Percentiles rank a stretch among this genome's conserved stretches.
Conservation (phyloP, 1,140 invertebrate species). For the Muscidifurax raptorellus region DNA sequence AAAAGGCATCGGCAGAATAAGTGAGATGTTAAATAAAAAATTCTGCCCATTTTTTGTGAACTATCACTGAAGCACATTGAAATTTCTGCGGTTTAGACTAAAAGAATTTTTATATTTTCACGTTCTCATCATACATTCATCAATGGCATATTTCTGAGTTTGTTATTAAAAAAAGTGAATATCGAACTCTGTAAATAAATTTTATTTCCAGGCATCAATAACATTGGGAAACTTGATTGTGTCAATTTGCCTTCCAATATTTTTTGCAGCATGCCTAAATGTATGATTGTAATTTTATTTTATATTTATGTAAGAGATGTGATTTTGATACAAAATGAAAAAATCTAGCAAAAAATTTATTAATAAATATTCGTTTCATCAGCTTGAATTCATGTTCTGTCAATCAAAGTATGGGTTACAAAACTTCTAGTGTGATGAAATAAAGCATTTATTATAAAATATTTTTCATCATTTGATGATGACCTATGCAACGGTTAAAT, state of each 20-base stretch:
- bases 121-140: slow-evolving; percentile 20
- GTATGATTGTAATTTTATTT: slow-evolving; percentile 37
- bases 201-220: slow-evolving; percentile 20
- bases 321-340: slow-evolving; percentile 47
- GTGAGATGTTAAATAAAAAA: slow-evolving; percentile 31
- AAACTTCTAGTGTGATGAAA: slow-evolving; percentile 31
- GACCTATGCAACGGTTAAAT: not conserved
- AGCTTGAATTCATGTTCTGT: slow-evolving; percentile 21
- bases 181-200: not conserved
- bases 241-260: slow-evolving; percentile 51
- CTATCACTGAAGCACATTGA: slow-evolving; percentile 13
- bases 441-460: slow-evolving; percentile 46
- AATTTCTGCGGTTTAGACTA: slow-evolving; percentile 34
- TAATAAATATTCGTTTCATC: slow-evolving; percentile 38
- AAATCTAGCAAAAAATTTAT: slow-evolving; percentile 28
- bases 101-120: slow-evolving; percentile 44
- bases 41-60: slow-evolving; percentile 29
- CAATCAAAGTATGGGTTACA: slow-evolving; percentile 25
- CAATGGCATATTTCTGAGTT: slow-evolving; percentile 22
- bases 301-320: slow-evolving; percentile 38
- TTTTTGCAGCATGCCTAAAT: slow-evolving; percentile 40
- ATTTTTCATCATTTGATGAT: slow-evolving; percentile 39
- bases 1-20: slow-evolving; percentile 36
- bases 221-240: slow-evolving; percentile 29
- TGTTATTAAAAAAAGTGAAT: slow-evolving; percentile 13